Conservation (phyloP, 2,113 vertebrate genomes). For the Oreochromis niloticus region DNA sequence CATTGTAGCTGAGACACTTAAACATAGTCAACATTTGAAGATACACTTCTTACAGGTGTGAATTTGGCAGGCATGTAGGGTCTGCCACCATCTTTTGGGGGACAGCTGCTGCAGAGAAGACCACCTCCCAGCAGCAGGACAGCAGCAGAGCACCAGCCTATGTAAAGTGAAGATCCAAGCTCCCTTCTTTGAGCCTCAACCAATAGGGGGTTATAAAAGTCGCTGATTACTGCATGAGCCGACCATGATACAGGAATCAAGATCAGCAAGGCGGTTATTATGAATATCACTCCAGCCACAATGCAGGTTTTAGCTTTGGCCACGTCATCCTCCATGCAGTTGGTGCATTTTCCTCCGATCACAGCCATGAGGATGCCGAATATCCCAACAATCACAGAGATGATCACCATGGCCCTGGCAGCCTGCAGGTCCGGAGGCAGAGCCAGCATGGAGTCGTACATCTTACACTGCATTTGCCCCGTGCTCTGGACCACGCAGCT, state of each 20-base stretch:
- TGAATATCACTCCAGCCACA: conserved; percentile 68
- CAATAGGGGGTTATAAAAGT: conserved; percentile 75
- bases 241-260: conserved; percentile 76
- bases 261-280: conserved; percentile 63
- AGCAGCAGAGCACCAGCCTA: conserved; percentile 69
- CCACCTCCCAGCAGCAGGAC: conserved; percentile 72
- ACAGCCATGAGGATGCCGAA: conserved; percentile 69
- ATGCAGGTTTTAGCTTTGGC: conserved; percentile 75
- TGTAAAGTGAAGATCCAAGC: conserved; percentile 71
- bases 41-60: conserved; percentile 29
- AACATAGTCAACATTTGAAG: conserved; percentile 63
- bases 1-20: conserved; percentile 19
- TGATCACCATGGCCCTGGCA: conserved; percentile 71
- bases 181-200: conserved; percentile 64
- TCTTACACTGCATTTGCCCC: conserved; percentile 78
- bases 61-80: conserved; percentile 62
- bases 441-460: conserved; percentile 74
- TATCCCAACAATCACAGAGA: conserved; percentile 69
- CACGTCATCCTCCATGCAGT: conserved; percentile 72
- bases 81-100: conserved; percentile 40
- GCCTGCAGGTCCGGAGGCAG: conserved; percentile 73
- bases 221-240: conserved; percentile 66
- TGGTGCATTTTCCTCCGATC: conserved; percentile 75
- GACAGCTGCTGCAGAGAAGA: conserved; percentile 75
- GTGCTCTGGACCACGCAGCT: conserved; percentile 77